Conservation (phyloP, 2,888 invertebrate species). For the Allygus modestus region DNA sequence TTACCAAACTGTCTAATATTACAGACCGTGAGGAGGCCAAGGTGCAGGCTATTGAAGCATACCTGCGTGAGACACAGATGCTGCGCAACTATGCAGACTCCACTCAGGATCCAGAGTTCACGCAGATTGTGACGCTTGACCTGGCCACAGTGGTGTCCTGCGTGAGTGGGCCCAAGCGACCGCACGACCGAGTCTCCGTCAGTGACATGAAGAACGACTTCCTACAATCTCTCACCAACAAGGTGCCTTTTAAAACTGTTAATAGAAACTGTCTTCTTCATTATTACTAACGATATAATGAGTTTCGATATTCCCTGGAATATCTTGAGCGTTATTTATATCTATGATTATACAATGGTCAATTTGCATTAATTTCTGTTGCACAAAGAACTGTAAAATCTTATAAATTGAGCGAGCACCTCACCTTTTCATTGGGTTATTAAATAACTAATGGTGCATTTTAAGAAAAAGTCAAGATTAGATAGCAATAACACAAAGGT, state of each 20-base stretch:
- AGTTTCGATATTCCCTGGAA: too few relatives aligned
- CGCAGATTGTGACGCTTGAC: conserved; percentile 89
- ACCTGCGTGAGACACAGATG: conserved; percentile 89
- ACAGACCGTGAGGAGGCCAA: conserved; percentile 90
- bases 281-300: too few relatives aligned
- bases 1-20: too few relatives aligned
- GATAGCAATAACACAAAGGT: too few relatives aligned
- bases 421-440: too few relatives aligned
- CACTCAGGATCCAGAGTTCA: conserved; percentile 89
- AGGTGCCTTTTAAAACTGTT: conserved; percentile 84
- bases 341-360: too few relatives aligned
- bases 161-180: conserved; percentile 97
- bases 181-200: conserved; percentile 96
- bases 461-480: too few relatives aligned
- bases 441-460: too few relatives aligned
- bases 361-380: too few relatives aligned
- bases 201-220: conserved; percentile 95
- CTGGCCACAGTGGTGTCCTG: conserved; percentile 93
- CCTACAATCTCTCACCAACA: conserved; percentile 87
- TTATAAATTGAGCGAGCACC: too few relatives aligned
- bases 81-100: conserved; percentile 88
- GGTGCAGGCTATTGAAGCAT: conserved; percentile 87
- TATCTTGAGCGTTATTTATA: too few relatives aligned
- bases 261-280: background rate
- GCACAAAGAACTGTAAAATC: too few relatives aligned